Percentiles rank a stretch among this genome's conserved stretches.
Conservation (phyloP, 2,113 vertebrate genomes). For the Hyperopisus bebe region DNA sequence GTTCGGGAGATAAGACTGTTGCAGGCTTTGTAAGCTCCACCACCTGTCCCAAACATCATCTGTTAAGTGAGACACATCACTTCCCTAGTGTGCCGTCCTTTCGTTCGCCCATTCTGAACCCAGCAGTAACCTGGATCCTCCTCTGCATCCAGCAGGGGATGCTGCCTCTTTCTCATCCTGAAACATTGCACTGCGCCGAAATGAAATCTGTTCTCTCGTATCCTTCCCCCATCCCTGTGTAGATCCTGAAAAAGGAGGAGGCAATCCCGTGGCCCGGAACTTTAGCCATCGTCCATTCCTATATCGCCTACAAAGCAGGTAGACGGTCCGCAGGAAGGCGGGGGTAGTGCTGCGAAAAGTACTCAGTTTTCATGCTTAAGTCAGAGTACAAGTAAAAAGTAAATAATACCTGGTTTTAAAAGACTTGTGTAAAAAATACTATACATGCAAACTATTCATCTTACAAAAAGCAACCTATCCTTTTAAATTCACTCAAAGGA, state of each 20-base stretch:
- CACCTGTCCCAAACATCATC: constrained; percentile 50
- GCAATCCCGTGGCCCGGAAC: constrained; percentile 98
- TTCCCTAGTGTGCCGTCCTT: constrained; percentile 21
- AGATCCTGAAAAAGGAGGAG: constrained; percentile 99
- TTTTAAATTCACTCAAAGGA: not conserved
- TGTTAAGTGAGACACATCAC: constrained; percentile 53
- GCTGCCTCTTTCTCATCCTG: not conserved
- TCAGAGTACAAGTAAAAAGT: not conserved
- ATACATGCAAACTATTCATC: not conserved
- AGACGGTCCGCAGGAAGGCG: constrained; percentile 15
- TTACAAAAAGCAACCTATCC: not conserved
- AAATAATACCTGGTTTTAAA: not conserved
- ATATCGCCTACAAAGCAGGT: constrained; percentile 99
- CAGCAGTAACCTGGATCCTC: constrained; percentile 34
- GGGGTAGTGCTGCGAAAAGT: not conserved
- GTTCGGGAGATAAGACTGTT: constrained; percentile 53
- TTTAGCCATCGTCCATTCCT: constrained; percentile 97
- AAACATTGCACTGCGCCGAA: not conserved
- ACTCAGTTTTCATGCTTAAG: not conserved
- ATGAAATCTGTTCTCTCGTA: not conserved
- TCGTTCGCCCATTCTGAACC: constrained; percentile 23
- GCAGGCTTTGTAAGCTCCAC: constrained; percentile 58
- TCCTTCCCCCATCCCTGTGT: constrained; percentile 41
- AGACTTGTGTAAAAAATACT: not conserved
- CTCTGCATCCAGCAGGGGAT: not conserved